Evolutionary conservation across 2,888 invertebrate species (phyloP), one percentile per base, ranked within the genome.

Genomic region (Tipula lateralis): DNA sequence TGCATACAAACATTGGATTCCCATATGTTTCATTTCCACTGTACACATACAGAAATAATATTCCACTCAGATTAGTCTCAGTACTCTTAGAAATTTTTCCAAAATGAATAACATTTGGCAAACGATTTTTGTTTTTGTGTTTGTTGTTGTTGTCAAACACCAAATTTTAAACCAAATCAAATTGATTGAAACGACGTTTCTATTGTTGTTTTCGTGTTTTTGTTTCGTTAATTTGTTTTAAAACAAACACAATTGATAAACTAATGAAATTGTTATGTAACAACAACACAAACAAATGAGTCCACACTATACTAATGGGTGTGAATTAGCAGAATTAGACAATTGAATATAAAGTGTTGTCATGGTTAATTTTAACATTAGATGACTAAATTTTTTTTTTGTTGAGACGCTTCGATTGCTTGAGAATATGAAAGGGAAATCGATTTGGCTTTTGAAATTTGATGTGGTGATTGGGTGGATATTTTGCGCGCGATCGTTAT

Each of bases 141-240:
- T 50, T 36, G 6, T 50, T 50, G 44, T 50, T 12, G 39, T 39
- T 39, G 39, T 39, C 39, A 50, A 50, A 50, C 44, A 50, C 16
- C 19, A 66, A 19, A 66, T 24, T 66, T 66, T 66, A 66, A 66
- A 66, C 24, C 66, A 66, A 66, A 66, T 66, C 66, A 24, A 66
- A 66, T 66, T 44, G 44, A 44, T 44, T 44, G 3, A 5, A 44
- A 44, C 44, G 16, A 16, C n/a, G 16, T 66, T 24, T 66, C 66
- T 19, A 66, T 66, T 66, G 50, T 50, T 50, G 16, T 66, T 24
- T 66, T 66, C 9, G 1, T 66, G 66, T 66, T 66, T 66, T 66
- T 66, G 66, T 66, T 66, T 66, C 66, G 66, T 66, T 66, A 66
- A 66, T 66, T 66, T 66, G 66, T 66, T 66, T 66, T 66, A 66